These are phyloP conservation scores for Brachypodius melanocephalos DNA, from an alignment of 2,113 vertebrate species.

Conservation along the genomic window DNA sequence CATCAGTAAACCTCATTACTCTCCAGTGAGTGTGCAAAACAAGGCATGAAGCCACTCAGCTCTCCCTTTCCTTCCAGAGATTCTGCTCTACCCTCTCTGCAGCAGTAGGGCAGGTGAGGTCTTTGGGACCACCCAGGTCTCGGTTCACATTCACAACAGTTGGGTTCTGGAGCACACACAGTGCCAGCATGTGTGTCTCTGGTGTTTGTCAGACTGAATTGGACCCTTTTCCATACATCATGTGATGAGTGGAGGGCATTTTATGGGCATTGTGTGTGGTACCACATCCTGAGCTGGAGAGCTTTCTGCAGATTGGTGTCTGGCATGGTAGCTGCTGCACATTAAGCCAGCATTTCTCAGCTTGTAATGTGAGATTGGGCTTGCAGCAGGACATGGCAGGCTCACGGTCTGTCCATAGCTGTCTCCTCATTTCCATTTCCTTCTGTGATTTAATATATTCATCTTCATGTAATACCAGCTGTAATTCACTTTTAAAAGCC, in stretches of 20 bases:
- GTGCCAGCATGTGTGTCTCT: not conserved
- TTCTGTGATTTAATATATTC: not conserved
- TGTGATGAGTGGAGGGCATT: not conserved
- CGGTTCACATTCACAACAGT: not conserved
- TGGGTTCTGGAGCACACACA: not conserved
- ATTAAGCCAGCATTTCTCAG: not conserved
- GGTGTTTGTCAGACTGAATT: not conserved
- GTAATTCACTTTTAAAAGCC: not conserved
- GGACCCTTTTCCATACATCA: not conserved
- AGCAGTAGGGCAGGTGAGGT: not conserved
- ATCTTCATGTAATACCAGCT: not conserved
- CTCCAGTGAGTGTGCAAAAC: not conserved
- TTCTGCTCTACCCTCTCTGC: not conserved
- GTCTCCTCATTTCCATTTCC: not conserved
- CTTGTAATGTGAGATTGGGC: not conserved
- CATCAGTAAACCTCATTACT: not conserved
- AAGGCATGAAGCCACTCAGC: not conserved
- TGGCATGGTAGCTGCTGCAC: not conserved
- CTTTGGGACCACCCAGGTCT: not conserved
- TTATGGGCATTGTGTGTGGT: accelerated
- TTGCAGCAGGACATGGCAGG: not conserved
- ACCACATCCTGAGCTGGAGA: accelerated
- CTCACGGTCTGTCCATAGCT: not conserved
- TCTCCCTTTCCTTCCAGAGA: not conserved
- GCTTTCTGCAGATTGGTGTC: not conserved